Base-by-base conservation (phyloP, 2,888 invertebrate species). In the Melinaea menophilus region DNA sequence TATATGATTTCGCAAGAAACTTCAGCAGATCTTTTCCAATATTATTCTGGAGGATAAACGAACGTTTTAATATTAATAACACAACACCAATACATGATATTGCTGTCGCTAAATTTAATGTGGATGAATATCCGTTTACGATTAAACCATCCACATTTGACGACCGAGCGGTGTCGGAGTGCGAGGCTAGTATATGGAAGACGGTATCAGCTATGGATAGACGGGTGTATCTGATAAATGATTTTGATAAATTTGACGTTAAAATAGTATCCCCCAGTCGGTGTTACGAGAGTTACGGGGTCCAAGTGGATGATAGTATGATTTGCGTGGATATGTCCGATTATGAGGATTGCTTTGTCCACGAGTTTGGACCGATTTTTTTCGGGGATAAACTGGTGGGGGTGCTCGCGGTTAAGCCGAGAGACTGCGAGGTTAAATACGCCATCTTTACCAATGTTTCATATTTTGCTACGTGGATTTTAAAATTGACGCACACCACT, bases 311-410 rank as follows among this genome's bases (percentile, higher is more conserved):
- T 3, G 75, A 78, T 0, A 83, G 82, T 11, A 58, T 86, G 58
- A 77, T 89, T 0, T 90, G 90, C 56, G 71, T 86, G 0, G 86
- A 90, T 22, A 62, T 88, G 65, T 76, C 83, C 0, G 65, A 70
- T 0, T 73, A 86, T n/a, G 78, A 80, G 0, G 86, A 87, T 22
- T 90, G 90, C 62, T 90, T 89, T 12, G 65, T 83, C 0, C 80
- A 85, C 2, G 90, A 90, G 41, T 89, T 88, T 62, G 90, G 90
- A 0, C 90, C 90, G 0, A 54, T 89, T 1, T 89, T 74, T 61
- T 41, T 57, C 4, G 75, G 67, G 0, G 82, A 88, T 47, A 86
- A 80, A 56, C 67, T 89, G 2, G 79, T 83, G 0, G 90, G 89
- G 0, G 71, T 89, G 0, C 63, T 89, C 22, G 75, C 84, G 0